Conservation (phyloP, 2,888 invertebrate species). For the Phortica okadai region DNA sequence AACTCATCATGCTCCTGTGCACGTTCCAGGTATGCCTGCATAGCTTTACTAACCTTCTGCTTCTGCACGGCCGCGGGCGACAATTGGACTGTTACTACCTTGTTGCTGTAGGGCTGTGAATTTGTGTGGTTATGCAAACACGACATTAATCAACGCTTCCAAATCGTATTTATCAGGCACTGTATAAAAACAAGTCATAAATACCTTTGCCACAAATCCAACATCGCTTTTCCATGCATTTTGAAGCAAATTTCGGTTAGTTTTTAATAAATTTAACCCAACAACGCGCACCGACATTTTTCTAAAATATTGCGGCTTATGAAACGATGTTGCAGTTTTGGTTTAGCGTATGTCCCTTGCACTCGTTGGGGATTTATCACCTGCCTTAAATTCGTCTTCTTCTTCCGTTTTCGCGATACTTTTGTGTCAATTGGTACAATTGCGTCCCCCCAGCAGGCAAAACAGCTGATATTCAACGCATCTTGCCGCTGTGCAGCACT, state of each 20-base stretch:
- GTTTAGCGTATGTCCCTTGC: too few species aligned
- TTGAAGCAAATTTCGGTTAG: conserved; percentile 64
- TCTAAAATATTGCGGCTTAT: background rate
- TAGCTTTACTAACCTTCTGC: conserved; percentile 88
- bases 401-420: too few species aligned
- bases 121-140: conserved; percentile 37
- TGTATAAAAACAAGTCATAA: background rate
- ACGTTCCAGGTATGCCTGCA: conserved; percentile 91
- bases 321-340: background rate
- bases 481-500: background rate
- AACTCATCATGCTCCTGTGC: conserved; percentile 89
- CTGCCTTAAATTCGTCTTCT: too few species aligned
- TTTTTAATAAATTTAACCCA: conserved; percentile 67
- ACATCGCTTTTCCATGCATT: conserved; percentile 52
- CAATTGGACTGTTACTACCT: conserved; percentile 68
- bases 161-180: background rate
- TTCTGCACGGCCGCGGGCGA: conserved; percentile 74
- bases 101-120: conserved; percentile 55
- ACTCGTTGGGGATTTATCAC: too few species aligned
- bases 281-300: conserved; percentile 66
- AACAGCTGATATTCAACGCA: background rate
- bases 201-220: conserved; percentile 47
- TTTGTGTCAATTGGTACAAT: too few species aligned
- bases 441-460: background rate
- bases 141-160: background rate